These are phyloP conservation scores for Agrochola circellaris DNA, from an alignment of 2,888 invertebrate genomes.

Conservation along the genomic window DNA sequence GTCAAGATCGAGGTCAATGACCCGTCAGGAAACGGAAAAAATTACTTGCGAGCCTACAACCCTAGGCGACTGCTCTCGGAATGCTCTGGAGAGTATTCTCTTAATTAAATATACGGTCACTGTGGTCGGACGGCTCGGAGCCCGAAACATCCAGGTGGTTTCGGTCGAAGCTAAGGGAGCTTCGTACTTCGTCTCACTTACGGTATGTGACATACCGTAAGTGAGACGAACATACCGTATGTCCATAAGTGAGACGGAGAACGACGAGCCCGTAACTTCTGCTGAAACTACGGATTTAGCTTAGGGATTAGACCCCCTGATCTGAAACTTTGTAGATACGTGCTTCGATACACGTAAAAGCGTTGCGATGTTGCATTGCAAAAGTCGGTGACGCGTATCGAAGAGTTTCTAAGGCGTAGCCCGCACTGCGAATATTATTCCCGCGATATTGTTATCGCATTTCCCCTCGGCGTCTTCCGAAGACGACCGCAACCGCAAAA, in stretches of 20 bases:
- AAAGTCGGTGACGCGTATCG: not conserved
- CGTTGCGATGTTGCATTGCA: not conserved
- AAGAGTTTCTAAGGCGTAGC: not conserved
- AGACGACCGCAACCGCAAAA: not conserved
- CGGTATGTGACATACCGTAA: too few species aligned
- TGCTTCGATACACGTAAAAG: not conserved
- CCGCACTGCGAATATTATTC: too few species aligned
- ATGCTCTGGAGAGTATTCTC: not conserved
- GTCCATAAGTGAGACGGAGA: too few species aligned
- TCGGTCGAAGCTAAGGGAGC: too few species aligned
- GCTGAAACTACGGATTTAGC: too few species aligned
- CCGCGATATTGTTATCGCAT: too few species aligned
- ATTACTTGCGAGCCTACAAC: too few species aligned
- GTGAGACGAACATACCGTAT: too few species aligned
- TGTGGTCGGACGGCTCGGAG: not conserved
- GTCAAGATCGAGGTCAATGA: constrained; percentile 14
- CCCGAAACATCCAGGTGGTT: too few species aligned
- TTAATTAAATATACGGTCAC: not conserved
- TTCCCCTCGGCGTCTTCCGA: not conserved
- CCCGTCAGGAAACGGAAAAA: not conserved
- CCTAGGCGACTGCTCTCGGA: not conserved
- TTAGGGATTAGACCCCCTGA: too few species aligned
- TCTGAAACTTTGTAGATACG: not conserved
- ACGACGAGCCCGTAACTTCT: too few species aligned
- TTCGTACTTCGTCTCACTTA: too few species aligned